Conservation (phyloP, 2,113 vertebrate genomes). For the Channa maculata region DNA sequence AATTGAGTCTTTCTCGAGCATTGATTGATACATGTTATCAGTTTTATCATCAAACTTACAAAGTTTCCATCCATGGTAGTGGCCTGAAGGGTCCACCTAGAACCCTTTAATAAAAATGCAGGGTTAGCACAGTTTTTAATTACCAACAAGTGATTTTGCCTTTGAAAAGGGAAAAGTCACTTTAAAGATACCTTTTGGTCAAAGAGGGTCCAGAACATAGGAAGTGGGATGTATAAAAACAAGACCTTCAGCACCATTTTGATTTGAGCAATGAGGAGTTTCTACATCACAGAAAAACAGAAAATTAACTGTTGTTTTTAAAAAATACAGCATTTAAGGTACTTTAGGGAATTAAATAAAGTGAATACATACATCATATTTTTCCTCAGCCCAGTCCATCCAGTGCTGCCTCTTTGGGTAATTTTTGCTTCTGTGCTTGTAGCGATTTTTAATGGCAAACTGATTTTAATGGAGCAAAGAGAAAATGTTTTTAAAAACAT, state of each 20-base stretch:
- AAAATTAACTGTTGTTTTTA: not conserved
- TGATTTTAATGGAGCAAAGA: conserved; percentile 68
- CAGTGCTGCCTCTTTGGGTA: conserved; percentile 92
- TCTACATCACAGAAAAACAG: conserved; percentile 78
- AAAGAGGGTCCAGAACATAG: conserved; percentile 98
- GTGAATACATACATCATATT: conserved; percentile 86
- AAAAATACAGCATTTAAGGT: not conserved
- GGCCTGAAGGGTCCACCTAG: conserved; percentile 96
- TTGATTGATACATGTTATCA: not conserved
- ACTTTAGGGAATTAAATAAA: not conserved
- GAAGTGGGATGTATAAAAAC: conserved; percentile 94
- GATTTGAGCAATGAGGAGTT: conserved; percentile 90
- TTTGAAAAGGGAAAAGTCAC: not conserved
- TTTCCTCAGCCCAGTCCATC: conserved; percentile 96
- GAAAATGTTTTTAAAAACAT: conserved; percentile 17
- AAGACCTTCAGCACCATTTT: conserved; percentile 95
- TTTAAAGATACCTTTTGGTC: conserved; percentile 92
- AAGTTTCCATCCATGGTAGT: conserved; percentile 91
- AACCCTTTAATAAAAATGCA: conserved; percentile 83
- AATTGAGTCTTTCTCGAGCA: no score
- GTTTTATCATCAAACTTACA: conserved; percentile 82
- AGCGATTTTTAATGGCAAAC: conserved; percentile 94
- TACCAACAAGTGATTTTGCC: not conserved
- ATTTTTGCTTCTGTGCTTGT: conserved; percentile 84
- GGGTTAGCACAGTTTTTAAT: conserved; percentile 2